These are phyloP conservation scores for Parnassius glacialis DNA, from an alignment of 2,888 invertebrate species.

Conservation along the genomic window DNA sequence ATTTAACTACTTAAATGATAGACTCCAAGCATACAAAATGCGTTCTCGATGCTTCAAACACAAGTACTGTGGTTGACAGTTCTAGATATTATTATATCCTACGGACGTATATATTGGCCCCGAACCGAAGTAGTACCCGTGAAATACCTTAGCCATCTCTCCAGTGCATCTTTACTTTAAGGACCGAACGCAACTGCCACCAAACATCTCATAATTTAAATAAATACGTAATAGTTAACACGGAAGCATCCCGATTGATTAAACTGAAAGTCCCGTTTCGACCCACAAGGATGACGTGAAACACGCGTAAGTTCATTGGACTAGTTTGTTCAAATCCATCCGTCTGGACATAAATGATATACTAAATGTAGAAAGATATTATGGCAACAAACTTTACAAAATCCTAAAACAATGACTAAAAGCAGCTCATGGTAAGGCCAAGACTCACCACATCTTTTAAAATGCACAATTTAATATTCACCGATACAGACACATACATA, in stretches of 20 bases:
- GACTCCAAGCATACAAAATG: neutral
- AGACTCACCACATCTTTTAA: constrained; percentile 72
- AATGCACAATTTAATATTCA: constrained; percentile 80
- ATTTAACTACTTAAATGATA: neutral
- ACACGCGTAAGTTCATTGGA: constrained; percentile 66
- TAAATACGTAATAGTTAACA: constrained; percentile 61
- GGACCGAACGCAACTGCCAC: constrained; percentile 38
- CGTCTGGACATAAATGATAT: constrained; percentile 76
- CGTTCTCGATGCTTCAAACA: no score
- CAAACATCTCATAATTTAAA: constrained; percentile 50
- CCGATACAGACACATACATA: constrained; percentile 80
- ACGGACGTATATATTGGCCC: constrained; percentile 24
- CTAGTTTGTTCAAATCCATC: constrained; percentile 79
- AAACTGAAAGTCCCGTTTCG: constrained; percentile 47
- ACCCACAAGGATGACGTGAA: constrained; percentile 50
- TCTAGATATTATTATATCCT: constrained; percentile 1
- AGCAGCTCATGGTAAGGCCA: constrained; percentile 73
- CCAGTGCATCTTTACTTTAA: constrained; percentile 26
- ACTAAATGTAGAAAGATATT: constrained; percentile 79
- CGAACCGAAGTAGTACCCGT: constrained; percentile 9
- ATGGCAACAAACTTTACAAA: constrained; percentile 81
- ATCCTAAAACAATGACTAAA: constrained; percentile 81
- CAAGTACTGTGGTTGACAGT: no score
- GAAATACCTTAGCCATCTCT: constrained; percentile 33
- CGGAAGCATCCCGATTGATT: constrained; percentile 51